Conservation (phyloP, 2,888 invertebrate genomes). For the Machimus atricapillus region DNA sequence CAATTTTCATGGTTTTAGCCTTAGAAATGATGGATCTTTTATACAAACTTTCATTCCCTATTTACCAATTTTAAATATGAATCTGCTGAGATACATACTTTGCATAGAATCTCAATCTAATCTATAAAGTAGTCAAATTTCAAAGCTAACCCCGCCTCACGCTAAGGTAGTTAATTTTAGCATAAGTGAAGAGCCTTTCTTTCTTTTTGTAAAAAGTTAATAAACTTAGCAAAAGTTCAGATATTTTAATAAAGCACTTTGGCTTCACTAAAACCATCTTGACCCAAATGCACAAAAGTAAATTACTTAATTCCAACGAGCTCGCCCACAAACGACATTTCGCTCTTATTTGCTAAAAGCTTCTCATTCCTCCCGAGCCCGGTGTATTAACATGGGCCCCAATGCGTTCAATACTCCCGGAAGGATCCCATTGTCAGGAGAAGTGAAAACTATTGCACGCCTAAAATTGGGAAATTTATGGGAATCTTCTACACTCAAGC, state of each 20-base stretch:
- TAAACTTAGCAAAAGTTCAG: neutral
- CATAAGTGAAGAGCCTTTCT: too few species aligned
- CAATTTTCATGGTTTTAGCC: too few species aligned
- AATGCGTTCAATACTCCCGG: slow-evolving; percentile 2
- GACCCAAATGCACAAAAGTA: neutral
- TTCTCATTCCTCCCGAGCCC: neutral
- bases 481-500: neutral
- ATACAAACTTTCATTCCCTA: too few species aligned
- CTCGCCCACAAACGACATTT: neutral
- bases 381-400: neutral
- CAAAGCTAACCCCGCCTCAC: too few species aligned
- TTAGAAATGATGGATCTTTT: too few species aligned
- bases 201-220: too few species aligned
- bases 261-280: neutral
- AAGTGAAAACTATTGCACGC: slow-evolving; percentile 22
- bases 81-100: too few species aligned
- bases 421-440: slow-evolving; percentile 18
- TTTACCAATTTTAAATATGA: too few species aligned
- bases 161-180: too few species aligned
- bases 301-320: neutral
- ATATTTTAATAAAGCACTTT: neutral
- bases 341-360: neutral
- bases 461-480: slow-evolving; percentile 23
- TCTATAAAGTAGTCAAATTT: too few species aligned
- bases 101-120: too few species aligned